phyloP scores from a whole-genome alignment of 2,888 invertebrate species.

The Acanthacorydalis orientalis region DNA sequence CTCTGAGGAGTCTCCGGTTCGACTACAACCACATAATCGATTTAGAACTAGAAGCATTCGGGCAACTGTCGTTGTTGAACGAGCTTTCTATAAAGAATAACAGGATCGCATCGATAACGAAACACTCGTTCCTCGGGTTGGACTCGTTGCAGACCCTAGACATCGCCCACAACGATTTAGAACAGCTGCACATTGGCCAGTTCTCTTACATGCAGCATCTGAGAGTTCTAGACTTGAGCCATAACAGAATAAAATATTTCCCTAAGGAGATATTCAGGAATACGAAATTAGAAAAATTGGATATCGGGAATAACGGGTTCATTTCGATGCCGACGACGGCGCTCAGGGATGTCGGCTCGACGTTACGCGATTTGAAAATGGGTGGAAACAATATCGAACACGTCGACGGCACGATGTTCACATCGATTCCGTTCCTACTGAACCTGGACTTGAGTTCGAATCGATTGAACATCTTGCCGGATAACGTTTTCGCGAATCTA shows the following conservation, averaged over 20 bases:
- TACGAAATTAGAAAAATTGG: slow-evolving; percentile 62
- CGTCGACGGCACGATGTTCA: slow-evolving; percentile 73
- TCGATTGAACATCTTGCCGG: slow-evolving; percentile 67
- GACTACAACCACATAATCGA: slow-evolving; percentile 55
- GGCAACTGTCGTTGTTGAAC: slow-evolving; percentile 50
- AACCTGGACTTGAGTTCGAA: slow-evolving; percentile 64
- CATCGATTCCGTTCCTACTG: slow-evolving; percentile 62
- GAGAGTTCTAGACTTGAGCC: slow-evolving; percentile 52
- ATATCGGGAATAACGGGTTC: slow-evolving; percentile 62
- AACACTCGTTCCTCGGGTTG: slow-evolving; percentile 61
- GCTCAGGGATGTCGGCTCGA: slow-evolving; percentile 61
- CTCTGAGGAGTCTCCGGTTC: slow-evolving; percentile 50
- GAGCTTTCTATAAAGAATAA: slow-evolving; percentile 59
- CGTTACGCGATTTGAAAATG: slow-evolving; percentile 60
- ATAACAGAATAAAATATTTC: slow-evolving; percentile 54
- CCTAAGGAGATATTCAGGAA: slow-evolving; percentile 66
- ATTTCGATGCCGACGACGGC: slow-evolving; percentile 64
- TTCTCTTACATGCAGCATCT: slow-evolving; percentile 61
- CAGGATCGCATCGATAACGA: slow-evolving; percentile 49
- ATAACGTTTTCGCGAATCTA: slow-evolving; percentile 74
- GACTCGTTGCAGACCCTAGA: slow-evolving; percentile 61
- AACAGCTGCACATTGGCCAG: slow-evolving; percentile 61
- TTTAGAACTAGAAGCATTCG: slow-evolving; percentile 59
- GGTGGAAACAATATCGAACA: slow-evolving; percentile 69
- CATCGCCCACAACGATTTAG: slow-evolving; percentile 57